A percentile compares a stretch with the other conserved stretches of the same genome.
phyloP scores from a whole-genome alignment of 2,113 vertebrate genomes.

The Hymenochirus boettgeri region DNA sequence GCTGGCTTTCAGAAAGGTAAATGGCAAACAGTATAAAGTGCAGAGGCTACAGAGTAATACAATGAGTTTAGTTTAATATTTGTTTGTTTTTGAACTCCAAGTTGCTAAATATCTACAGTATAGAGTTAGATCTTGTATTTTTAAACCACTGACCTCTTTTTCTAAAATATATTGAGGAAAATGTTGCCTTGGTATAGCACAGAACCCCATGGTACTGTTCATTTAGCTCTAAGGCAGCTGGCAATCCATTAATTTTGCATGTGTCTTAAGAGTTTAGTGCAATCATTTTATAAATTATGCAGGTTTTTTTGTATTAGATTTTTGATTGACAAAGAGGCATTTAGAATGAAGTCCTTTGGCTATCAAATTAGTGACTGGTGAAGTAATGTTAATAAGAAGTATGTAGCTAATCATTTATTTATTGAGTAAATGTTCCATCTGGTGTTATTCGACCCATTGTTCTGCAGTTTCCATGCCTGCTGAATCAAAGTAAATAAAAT shows the following conservation, averaged over 20 bases:
- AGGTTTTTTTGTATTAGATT: constrained; percentile 26
- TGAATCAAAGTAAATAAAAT: too few species aligned
- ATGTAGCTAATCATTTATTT: constrained; percentile 20
- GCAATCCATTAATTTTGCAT: constrained; percentile 24
- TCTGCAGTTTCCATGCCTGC: neutral
- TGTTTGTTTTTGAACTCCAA: too few species aligned
- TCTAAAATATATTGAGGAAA: neutral
- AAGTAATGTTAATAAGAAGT: constrained; percentile 25
- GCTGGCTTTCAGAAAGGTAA: too few species aligned
- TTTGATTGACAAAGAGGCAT: neutral
- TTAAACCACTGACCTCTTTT: too few species aligned
- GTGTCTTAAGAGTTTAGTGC: neutral
- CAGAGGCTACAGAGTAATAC: too few species aligned
- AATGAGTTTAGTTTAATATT: too few species aligned
- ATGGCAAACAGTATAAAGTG: too few species aligned
- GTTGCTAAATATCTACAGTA: too few species aligned
- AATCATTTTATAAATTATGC: constrained; percentile 41
- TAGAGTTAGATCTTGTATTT: too few species aligned
- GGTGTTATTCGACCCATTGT: constrained; percentile 3
- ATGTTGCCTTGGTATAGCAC: constrained; percentile 6
- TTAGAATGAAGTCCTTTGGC: neutral
- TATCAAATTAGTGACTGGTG: constrained; percentile 23
- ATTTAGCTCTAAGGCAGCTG: neutral
- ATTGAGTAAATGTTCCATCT: constrained; percentile 15
- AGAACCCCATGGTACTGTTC: neutral